These are phyloP conservation scores for Caradrina clavipalpis DNA, from an alignment of 2,888 invertebrate genomes.

Conservation along the genomic window DNA sequence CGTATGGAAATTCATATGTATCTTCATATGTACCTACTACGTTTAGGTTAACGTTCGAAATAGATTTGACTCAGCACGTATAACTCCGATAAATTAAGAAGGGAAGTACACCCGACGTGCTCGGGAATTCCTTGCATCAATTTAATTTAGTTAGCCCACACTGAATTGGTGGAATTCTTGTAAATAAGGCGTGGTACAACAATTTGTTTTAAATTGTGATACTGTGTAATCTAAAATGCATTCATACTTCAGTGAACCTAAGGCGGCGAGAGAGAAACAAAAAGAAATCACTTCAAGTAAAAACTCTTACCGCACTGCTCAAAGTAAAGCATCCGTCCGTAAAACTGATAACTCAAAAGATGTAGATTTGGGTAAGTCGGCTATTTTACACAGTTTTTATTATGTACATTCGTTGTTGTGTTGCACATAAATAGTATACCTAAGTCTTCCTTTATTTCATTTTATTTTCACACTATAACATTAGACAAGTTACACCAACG, in stretches of 20 bases:
- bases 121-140: conserved; percentile 51
- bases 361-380: conserved; percentile 84
- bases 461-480: conserved; percentile 9
- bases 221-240: conserved; percentile 64
- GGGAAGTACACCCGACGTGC: conserved; percentile 52
- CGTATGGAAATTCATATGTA: conserved; percentile 48
- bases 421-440: neutral
- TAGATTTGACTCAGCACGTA: conserved; percentile 76
- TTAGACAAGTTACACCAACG: neutral
- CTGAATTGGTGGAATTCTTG: conserved; percentile 60
- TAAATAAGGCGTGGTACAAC: conserved; percentile 58
- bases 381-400: conserved; percentile 31
- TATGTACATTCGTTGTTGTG: conserved; percentile 18
- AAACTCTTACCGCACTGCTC: conserved; percentile 74
- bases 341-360: conserved; percentile 79
- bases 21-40: conserved; percentile 32
- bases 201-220: conserved; percentile 39
- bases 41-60: conserved; percentile 70
- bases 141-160: conserved; percentile 63
- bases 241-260: conserved; percentile 76
- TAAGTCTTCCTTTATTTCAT: conserved; percentile 3
- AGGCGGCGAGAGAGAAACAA: conserved; percentile 71
- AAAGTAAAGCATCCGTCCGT: conserved; percentile 84
- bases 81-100: conserved; percentile 70
- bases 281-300: conserved; percentile 70